These are phyloP conservation scores for Deroptyus accipitrinus DNA, from an alignment of 2,113 vertebrate genomes.

Conservation along the genomic window DNA sequence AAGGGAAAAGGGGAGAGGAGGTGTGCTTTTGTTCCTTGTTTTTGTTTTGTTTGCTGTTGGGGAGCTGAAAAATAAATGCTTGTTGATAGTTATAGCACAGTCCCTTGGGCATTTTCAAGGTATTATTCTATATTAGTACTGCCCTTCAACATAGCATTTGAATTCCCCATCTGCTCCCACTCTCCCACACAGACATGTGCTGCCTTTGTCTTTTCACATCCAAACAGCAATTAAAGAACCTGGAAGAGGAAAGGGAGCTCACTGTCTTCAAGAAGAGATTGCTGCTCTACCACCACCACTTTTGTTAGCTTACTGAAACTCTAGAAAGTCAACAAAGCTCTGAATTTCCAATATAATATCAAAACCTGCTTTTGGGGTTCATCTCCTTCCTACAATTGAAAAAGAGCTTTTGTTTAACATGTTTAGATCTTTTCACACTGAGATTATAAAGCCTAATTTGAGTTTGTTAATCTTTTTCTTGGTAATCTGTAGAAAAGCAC, in stretches of 20 bases:
- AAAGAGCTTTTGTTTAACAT: neutral
- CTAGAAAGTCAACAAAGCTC: neutral
- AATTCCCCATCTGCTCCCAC: constrained; percentile 35
- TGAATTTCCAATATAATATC: neutral
- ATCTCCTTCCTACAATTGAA: neutral
- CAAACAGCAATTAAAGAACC: neutral
- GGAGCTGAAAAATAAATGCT: neutral
- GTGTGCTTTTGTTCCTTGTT: constrained; percentile 12
- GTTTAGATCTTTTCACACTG: neutral
- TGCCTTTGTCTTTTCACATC: neutral
- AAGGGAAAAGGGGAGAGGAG: neutral
- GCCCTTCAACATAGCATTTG: neutral
- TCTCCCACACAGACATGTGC: constrained; percentile 35
- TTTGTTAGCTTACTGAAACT: neutral
- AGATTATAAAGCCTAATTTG: neutral
- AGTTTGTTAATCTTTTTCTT: constrained; percentile 33
- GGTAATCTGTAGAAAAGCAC: constrained; percentile 25
- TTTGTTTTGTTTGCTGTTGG: constrained; percentile 26
- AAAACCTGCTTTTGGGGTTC: neutral
- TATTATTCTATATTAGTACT: constrained; percentile 26
- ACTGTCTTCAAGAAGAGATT: neutral
- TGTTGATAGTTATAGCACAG: constrained; percentile 6
- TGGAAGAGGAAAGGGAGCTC: neutral
- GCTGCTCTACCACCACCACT: neutral
- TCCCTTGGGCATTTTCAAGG: neutral